A percentile compares a stretch with the other conserved stretches of the same genome.
Evolutionary conservation across 2,113 vertebrate genomes (phyloP).

Genomic region (Miniopterus natalensis): DNA sequence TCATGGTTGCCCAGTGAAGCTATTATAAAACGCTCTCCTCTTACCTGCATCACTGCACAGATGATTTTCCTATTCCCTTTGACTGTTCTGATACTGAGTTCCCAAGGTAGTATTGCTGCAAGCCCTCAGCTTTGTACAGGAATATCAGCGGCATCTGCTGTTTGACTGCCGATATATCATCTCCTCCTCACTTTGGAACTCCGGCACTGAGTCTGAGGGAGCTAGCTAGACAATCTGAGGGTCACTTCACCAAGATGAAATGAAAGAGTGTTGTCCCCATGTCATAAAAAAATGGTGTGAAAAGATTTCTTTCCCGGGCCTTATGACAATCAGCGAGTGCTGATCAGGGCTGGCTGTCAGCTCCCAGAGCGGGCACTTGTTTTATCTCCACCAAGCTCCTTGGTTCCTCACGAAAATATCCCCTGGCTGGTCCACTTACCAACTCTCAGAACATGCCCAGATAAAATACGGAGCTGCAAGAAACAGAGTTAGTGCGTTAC

Average conservation of each 20-base stretch:
- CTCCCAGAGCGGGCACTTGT: neutral
- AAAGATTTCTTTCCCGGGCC: neutral
- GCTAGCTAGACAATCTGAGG: neutral
- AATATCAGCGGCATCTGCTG: conserved; percentile 63
- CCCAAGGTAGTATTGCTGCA: neutral
- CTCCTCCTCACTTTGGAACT: neutral
- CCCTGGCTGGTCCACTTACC: neutral
- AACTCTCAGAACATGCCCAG: neutral
- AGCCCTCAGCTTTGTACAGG: neutral
- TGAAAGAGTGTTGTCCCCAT: neutral
- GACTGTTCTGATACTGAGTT: neutral
- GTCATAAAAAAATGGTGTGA: neutral
- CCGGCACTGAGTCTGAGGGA: neutral
- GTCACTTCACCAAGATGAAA: neutral
- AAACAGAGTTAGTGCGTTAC: neutral
- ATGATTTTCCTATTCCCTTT: conserved; percentile 42
- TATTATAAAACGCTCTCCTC: neutral
- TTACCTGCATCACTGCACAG: conserved; percentile 41
- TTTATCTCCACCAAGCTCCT: neutral
- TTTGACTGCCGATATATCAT: conserved; percentile 3
- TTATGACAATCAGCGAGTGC: neutral
- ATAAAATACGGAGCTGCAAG: neutral
- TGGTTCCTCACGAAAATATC: neutral
- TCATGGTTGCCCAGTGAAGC: neutral
- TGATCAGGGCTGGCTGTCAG: neutral